Conservation (phyloP, 2,888 invertebrate genomes). For the Penaeus monodon region DNA sequence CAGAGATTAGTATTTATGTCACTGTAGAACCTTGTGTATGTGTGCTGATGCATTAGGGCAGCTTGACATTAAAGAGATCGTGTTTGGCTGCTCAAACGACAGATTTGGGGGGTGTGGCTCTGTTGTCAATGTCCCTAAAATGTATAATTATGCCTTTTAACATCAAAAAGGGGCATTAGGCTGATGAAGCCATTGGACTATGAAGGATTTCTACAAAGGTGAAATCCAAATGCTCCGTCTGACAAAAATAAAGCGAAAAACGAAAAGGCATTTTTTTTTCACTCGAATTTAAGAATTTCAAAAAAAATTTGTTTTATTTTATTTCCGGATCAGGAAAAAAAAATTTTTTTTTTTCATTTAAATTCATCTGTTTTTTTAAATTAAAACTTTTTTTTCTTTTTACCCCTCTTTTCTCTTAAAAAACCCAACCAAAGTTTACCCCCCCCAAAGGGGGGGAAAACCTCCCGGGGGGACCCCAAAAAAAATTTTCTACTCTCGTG, state of each 20-base stretch:
- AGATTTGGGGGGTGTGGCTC: conserved; percentile 95
- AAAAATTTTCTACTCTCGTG: too few species aligned
- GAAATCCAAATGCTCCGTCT: conserved; percentile 86
- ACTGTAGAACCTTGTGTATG: conserved; percentile 99
- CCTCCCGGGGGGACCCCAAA: too few species aligned
- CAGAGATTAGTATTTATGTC: conserved; percentile 78
- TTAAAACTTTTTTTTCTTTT: too few species aligned
- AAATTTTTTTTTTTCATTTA: too few species aligned
- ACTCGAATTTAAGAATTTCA: too few species aligned
- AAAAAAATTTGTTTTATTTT: too few species aligned
- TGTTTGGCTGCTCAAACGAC: conserved; percentile 95
- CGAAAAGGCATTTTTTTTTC: too few species aligned
- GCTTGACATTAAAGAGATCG: conserved; percentile 80
- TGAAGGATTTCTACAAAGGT: conserved; percentile 95
- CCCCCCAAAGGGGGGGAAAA: too few species aligned
- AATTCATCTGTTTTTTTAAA: too few species aligned
- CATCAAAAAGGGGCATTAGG: conserved; percentile 77
- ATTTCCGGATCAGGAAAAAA: too few species aligned
- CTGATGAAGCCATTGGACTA: conserved; percentile 85
- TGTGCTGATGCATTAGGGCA: conserved; percentile 80
- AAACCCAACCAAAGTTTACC: too few species aligned
- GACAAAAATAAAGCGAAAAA: conserved; percentile 57
- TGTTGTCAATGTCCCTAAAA: conserved; percentile 81
- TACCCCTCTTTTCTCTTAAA: too few species aligned
- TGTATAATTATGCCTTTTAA: conserved; percentile 48